Base-by-base conservation (phyloP, 2,113 vertebrate genomes). In the Pogona vitticeps region DNA sequence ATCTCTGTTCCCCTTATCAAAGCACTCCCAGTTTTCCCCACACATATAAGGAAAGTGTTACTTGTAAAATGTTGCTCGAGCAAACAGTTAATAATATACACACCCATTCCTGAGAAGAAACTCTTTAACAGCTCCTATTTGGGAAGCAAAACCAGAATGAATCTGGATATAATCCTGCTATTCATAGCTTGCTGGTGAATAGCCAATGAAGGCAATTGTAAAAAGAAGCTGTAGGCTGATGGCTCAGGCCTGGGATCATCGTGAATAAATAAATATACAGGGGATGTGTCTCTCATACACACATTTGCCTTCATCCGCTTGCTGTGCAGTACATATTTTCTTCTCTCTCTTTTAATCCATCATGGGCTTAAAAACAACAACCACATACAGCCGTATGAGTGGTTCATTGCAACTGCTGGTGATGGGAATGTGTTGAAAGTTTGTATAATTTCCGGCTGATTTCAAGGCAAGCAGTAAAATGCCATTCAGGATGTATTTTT, bases 261-360 rank as follows among this genome's bases (percentile, higher is more conserved):
- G 85, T 92, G 90, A 94, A 90, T 93, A 95, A 94, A 94, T 94
- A 95, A 95, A 94, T 94, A 95, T 86, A 86, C 87, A 84, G 81
- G 68, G 56, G 70, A 85, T 92, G 68, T 90, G 80, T 91, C 86
- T 93, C 89, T 79, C 31, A 61, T 52, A 87, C 83, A 93, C 83
- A 92, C 84, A 87, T 93, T 92, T 83, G 81, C 84, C 91, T 95
- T 94, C 94, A 91, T 90, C 86, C 73, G 63, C 92, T 92, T 38
- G 42, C 87, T 93, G 89, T 92, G 75, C 80, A 86, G 92, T 72
- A 88, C 80, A 92, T 95, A 94, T 94, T 91, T 94, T 90, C 92
- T n/a, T n/a, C 92, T 94, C 90, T 91, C 89, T 80, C 63, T 92
- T 86, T 86, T 92, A 94, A 94, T 93, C 93, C 93, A 92, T 56